These are phyloP conservation scores for Drosophila repleta DNA, from an alignment of 1,140 invertebrate genomes.

Conservation along the genomic window DNA sequence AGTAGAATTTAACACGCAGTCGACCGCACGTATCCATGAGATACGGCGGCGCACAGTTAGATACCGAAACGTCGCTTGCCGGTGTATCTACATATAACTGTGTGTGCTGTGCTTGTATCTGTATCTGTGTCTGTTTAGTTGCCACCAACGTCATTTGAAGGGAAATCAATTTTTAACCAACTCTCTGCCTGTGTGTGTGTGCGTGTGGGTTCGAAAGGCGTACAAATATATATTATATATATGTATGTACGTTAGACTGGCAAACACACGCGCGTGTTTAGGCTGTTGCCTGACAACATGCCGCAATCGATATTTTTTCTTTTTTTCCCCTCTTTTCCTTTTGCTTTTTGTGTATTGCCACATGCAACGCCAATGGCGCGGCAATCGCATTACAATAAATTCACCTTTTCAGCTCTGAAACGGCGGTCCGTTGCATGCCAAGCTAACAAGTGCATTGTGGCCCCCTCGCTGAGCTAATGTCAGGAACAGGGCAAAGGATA, in stretches of 20 bases:
- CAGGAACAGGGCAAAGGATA: constrained; percentile 21
- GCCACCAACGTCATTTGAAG: constrained; percentile 58
- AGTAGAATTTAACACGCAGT: constrained; percentile 37
- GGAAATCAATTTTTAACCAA: constrained; percentile 70
- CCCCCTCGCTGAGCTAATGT: constrained; percentile 5
- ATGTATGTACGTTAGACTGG: constrained; percentile 32
- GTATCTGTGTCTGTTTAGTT: constrained; percentile 44
- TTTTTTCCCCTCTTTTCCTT: neutral
- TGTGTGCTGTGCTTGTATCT: constrained; percentile 30
- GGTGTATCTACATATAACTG: constrained; percentile 27
- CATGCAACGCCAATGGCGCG: constrained; percentile 49
- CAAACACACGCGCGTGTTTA: constrained; percentile 5
- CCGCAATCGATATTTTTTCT: constrained; percentile 69
- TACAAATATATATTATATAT: constrained; percentile 45
- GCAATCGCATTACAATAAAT: constrained; percentile 80
- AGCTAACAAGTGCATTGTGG: constrained; percentile 39
- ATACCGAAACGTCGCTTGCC: constrained; percentile 15
- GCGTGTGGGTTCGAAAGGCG: constrained; percentile 31
- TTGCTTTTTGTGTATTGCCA: constrained; percentile 22
- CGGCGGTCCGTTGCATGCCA: constrained; percentile 45
- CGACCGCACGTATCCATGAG: constrained; percentile 59
- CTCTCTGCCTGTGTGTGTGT: constrained; percentile 46
- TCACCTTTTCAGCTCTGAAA: constrained; percentile 28
- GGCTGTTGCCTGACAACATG: constrained; percentile 63
- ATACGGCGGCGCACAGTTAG: constrained; percentile 46